phyloP scores from a whole-genome alignment of 1,140 invertebrate species.

The Drosophila oshimai region DNA sequence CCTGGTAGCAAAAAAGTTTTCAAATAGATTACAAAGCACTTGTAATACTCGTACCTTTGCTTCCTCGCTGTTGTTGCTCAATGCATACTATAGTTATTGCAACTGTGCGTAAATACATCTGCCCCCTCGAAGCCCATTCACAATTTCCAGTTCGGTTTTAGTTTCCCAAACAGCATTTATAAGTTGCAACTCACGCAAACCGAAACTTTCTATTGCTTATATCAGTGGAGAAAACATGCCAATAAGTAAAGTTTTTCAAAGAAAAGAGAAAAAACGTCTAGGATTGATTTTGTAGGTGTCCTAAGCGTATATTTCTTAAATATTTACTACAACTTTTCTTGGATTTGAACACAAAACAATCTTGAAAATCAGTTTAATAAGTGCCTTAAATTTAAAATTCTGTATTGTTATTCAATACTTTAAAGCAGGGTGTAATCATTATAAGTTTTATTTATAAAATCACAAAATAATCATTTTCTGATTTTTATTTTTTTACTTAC shows the following conservation, averaged over 20 bases:
- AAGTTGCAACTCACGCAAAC: neutral
- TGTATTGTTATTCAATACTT: too few species aligned
- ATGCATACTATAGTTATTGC: conserved; percentile 74
- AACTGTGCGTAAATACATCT: conserved; percentile 61
- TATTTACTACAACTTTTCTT: too few species aligned
- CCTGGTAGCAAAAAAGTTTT: conserved; percentile 48
- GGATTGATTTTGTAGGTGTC: neutral
- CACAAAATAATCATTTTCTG: too few species aligned
- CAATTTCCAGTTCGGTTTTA: too few species aligned
- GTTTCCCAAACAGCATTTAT: neutral
- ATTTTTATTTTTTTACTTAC: too few species aligned
- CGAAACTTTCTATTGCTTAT: conserved; percentile 1
- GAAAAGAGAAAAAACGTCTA: neutral
- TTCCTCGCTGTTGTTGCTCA: conserved; percentile 25
- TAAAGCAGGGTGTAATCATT: too few species aligned
- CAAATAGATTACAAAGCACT: conserved; percentile 78
- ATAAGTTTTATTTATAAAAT: too few species aligned
- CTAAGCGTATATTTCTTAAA: neutral
- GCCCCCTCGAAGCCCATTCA: conserved; percentile 47
- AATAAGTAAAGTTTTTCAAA: neutral
- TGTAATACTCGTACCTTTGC: conserved; percentile 62
- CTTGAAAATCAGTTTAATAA: too few species aligned
- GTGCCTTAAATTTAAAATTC: too few species aligned
- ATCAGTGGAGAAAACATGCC: neutral
- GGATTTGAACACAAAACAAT: neutral